phyloP scores from a whole-genome alignment of 2,888 invertebrate genomes.

The Spisula subtruncata region DNA sequence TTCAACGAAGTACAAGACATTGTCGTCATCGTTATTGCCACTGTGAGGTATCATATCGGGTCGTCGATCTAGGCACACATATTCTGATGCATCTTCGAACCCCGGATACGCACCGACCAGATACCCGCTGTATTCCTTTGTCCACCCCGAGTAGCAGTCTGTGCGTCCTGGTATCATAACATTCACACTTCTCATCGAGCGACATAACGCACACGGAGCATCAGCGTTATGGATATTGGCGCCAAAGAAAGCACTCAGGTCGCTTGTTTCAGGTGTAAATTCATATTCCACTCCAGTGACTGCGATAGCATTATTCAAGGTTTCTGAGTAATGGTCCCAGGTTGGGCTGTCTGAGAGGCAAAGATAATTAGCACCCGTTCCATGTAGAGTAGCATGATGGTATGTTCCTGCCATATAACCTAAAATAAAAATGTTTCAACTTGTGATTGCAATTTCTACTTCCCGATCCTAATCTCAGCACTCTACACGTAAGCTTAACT shows the following conservation, averaged over 20 bases:
- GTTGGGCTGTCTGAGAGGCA: conserved; percentile 2
- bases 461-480: no score
- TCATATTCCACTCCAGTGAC: conserved; percentile 20
- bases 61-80: conserved; percentile 46
- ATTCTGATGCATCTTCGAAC: not conserved
- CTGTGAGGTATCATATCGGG: conserved; percentile 44
- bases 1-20: conserved; percentile 48
- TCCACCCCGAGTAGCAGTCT: conserved; percentile 34
- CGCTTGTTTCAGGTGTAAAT: not conserved
- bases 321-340: conserved; percentile 11
- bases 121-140: conserved; percentile 33
- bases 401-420: no score
- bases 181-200: not conserved
- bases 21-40: conserved; percentile 32
- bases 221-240: conserved; percentile 29
- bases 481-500: no score
- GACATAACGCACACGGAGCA: conserved; percentile 27
- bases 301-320: not conserved
- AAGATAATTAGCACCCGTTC: not conserved
- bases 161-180: conserved; percentile 33
- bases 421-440: no score
- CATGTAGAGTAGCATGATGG: no score
- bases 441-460: no score
- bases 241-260: not conserved
- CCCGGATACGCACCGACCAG: not conserved